These are phyloP conservation scores for Myotis planiceps DNA, from an alignment of 2,797 vertebrate species.

Conservation along the genomic window DNA sequence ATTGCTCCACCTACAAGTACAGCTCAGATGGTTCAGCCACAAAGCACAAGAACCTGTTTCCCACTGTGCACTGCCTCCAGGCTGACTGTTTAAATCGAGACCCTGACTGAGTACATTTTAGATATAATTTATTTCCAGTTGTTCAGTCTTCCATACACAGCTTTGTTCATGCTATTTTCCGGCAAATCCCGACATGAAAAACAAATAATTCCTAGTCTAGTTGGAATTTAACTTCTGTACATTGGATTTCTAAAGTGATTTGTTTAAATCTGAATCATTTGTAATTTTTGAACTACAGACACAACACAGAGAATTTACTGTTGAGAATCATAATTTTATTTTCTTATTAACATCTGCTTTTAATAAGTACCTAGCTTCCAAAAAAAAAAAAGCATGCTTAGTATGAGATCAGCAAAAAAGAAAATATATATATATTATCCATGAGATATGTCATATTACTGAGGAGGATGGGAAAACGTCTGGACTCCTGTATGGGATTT, in stretches of 20 bases:
- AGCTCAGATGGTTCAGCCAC: not conserved
- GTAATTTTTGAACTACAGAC: slow-evolving; percentile 58
- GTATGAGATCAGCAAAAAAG: slow-evolving; percentile 69
- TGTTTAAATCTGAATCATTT: slow-evolving; percentile 7
- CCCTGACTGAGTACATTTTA: not conserved
- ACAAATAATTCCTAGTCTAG: not conserved
- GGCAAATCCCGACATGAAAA: not conserved
- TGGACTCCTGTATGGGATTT: not conserved
- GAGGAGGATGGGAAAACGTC: not conserved
- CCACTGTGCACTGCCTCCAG: too few species aligned
- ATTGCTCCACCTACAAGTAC: not conserved
- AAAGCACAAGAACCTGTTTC: not conserved
- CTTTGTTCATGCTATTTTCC: not conserved
- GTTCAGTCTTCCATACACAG: not conserved
- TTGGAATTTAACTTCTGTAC: slow-evolving; percentile 8
- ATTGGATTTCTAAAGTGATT: not conserved
- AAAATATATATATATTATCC: slow-evolving; percentile 36
- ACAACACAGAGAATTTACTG: slow-evolving; percentile 37
- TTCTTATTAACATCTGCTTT: slow-evolving; percentile 84
- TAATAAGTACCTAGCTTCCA: slow-evolving; percentile 93
- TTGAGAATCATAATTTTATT: slow-evolving; percentile 82
- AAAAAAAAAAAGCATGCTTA: slow-evolving; percentile 89
- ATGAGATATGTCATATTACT: slow-evolving; percentile 11
- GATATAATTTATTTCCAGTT: not conserved
- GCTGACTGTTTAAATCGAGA: not conserved